Evolutionary conservation across 2,888 invertebrate genomes (phyloP).

Genomic region (Tillus elongatus): DNA sequence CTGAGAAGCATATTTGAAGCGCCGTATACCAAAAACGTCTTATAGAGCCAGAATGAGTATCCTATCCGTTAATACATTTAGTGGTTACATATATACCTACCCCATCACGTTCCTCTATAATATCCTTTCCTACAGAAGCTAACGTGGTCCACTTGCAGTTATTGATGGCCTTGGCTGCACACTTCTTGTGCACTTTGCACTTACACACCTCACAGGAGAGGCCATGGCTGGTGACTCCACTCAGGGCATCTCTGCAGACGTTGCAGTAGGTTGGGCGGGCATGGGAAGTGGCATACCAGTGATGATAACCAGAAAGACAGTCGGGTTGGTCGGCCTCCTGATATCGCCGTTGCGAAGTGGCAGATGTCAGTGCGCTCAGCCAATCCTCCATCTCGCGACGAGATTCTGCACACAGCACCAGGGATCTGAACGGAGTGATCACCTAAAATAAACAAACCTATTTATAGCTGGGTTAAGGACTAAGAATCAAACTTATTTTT

Average conservation of each 20-base stretch:
- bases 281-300: slow-evolving; percentile 87
- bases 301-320: slow-evolving; percentile 60
- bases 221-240: slow-evolving; percentile 90
- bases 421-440: slow-evolving; percentile 67
- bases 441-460: slow-evolving; percentile 49
- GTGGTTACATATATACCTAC: too few relatives aligned
- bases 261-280: slow-evolving; percentile 95
- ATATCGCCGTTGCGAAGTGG: slow-evolving; percentile 51
- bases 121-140: slow-evolving; percentile 88
- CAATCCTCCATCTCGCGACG: slow-evolving; percentile 88
- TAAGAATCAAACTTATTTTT: too few relatives aligned
- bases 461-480: too few relatives aligned
- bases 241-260: slow-evolving; percentile 88
- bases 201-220: slow-evolving; percentile 96
- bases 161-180: slow-evolving; percentile 84
- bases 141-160: slow-evolving; percentile 98
- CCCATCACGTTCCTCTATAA: slow-evolving; percentile 87
- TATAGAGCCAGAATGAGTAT: too few relatives aligned
- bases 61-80: too few relatives aligned
- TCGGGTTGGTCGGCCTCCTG: slow-evolving; percentile 54
- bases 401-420: slow-evolving; percentile 71
- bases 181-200: slow-evolving; percentile 92
- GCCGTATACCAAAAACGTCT: too few relatives aligned
- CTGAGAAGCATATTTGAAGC: too few relatives aligned
- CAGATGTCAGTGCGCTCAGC: slow-evolving; percentile 74